phyloP scores from a whole-genome alignment of 1,140 invertebrate species.

The Anthonomus grandis region DNA sequence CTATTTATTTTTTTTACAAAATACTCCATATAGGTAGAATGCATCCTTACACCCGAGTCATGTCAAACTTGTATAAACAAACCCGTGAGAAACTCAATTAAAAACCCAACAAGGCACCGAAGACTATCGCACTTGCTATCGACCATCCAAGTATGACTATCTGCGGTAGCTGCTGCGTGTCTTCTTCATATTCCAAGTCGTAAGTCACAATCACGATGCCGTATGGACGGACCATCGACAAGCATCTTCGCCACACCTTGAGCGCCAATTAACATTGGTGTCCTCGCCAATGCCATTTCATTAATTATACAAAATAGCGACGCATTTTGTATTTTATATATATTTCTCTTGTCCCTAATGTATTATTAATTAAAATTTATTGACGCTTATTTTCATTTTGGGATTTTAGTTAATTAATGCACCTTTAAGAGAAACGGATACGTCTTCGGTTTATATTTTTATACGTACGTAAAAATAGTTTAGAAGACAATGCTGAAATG shows the following conservation, averaged over 20 bases:
- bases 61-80: neutral
- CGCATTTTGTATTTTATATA: conserved; percentile 8
- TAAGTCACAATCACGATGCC: conserved; percentile 30
- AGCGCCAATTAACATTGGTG: conserved; percentile 32
- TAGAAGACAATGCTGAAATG: too few relatives aligned
- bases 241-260: conserved; percentile 20
- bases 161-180: conserved; percentile 21
- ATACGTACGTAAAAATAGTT: too few relatives aligned
- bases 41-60: too few relatives aligned
- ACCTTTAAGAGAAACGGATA: too few relatives aligned
- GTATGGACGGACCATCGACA: conserved; percentile 28
- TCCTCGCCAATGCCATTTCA: conserved; percentile 24
- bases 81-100: conserved; percentile 26
- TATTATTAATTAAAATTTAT: conserved; percentile 31
- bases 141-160: conserved; percentile 27
- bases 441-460: too few relatives aligned
- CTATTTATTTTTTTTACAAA: too few relatives aligned
- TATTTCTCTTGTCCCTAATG: conserved; percentile 23
- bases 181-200: conserved; percentile 30
- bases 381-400: conserved; percentile 17
- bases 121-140: conserved; percentile 17
- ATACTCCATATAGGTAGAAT: too few relatives aligned
- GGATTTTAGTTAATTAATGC: too few relatives aligned
- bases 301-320: conserved; percentile 32
- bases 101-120: conserved; percentile 6